These are phyloP conservation scores for Phenganax subtilis DNA, from an alignment of 92 coral and sea anemone species.

Conservation along the genomic window DNA sequence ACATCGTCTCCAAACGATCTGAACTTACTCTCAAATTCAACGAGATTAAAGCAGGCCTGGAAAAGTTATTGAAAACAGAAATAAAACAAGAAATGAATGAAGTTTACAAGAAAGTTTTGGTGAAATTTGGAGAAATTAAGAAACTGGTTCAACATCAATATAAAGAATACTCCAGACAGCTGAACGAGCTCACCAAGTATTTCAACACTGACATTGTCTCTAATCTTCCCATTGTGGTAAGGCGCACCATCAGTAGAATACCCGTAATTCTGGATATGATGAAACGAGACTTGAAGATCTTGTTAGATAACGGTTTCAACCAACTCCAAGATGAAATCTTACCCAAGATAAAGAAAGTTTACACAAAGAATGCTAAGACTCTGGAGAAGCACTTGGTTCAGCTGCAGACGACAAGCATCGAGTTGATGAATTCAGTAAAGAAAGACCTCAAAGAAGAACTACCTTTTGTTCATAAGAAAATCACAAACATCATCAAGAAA, in stretches of 20 bases:
- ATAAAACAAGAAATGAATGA: constrained; percentile 35
- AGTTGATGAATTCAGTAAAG: not conserved
- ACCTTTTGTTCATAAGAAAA: not conserved
- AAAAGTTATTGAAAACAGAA: not conserved
- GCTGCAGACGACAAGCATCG: not conserved
- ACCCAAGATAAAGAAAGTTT: not conserved
- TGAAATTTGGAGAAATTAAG: constrained; percentile 1
- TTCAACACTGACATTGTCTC: constrained; percentile 6
- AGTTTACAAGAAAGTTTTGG: constrained; percentile 38
- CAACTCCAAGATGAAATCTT: constrained; percentile 21
- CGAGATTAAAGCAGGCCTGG: not conserved
- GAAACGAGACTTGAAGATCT: not conserved
- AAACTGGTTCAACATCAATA: not conserved
- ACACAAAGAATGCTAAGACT: not conserved
- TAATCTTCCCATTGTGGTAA: constrained; percentile 4
- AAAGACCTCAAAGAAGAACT: constrained; percentile 3
- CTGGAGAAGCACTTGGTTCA: not conserved
- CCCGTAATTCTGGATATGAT: constrained; percentile 6
- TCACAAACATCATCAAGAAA: not conserved
- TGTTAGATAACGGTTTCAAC: constrained; percentile 3
- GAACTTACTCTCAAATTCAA: constrained; percentile 31
- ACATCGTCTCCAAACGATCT: constrained; percentile 49
- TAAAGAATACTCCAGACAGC: not conserved
- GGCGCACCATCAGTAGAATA: constrained; percentile 6
- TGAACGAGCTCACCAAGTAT: not conserved